Evolutionary conservation across 30 jellyfish, hydroid and myxozoan species (phyloP).

Genomic region (Rhopilema esculentum): DNA sequence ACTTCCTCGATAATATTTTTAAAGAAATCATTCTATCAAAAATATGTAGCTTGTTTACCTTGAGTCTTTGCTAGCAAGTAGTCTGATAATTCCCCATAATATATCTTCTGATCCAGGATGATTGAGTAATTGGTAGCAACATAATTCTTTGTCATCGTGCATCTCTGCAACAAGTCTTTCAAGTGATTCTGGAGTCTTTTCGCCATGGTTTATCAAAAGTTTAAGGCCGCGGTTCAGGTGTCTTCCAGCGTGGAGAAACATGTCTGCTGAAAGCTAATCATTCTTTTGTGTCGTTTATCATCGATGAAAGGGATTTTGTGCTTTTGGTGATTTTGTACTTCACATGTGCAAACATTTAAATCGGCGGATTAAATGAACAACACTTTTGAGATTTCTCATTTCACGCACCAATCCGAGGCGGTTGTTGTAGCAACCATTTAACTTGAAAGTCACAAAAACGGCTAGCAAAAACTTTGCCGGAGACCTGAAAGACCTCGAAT

Average conservation of each 20-base stretch:
- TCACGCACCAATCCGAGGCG: slow-evolving; percentile 31
- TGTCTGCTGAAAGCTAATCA: slow-evolving; percentile 26
- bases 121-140: slow-evolving; percentile 84
- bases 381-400: slow-evolving; percentile 9
- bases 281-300: slow-evolving; percentile 7
- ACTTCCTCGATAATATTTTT: not conserved
- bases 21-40: no score
- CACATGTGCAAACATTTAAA: slow-evolving; percentile 3
- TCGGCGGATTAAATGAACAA: slow-evolving; percentile 56
- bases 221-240: slow-evolving; percentile 55
- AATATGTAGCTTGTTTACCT: slow-evolving; percentile 31
- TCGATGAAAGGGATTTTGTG: not conserved
- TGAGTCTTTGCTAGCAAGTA: slow-evolving; percentile 57
- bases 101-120: slow-evolving; percentile 91
- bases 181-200: slow-evolving; percentile 49
- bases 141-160: slow-evolving; percentile 69
- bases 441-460: not conserved
- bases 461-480: not conserved
- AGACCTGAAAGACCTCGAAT: no score
- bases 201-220: slow-evolving; percentile 47
- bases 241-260: slow-evolving; percentile 72
- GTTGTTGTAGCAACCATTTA: slow-evolving; percentile 19
- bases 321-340: not conserved
- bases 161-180: slow-evolving; percentile 61
- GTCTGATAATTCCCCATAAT: slow-evolving; percentile 69